Conservation (phyloP, 2,113 vertebrate genomes). For the Empidonax traillii region DNA sequence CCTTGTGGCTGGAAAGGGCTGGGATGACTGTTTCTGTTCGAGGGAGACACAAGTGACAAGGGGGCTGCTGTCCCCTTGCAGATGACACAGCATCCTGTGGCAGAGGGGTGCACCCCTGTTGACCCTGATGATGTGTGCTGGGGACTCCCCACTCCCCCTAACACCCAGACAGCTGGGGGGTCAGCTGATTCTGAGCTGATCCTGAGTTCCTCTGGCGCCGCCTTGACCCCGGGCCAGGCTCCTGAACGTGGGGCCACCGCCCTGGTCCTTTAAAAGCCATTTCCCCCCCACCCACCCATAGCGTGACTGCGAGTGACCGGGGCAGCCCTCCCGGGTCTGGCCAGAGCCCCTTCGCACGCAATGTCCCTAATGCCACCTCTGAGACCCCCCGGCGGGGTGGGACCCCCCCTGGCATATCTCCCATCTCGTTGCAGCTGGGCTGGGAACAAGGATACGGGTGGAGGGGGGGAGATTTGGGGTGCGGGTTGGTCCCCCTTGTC, state of each 20-base stretch:
- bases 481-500: neutral
- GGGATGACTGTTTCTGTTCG: accelerated
- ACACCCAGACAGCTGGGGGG: neutral
- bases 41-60: neutral
- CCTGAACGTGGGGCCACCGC: constrained; percentile 35
- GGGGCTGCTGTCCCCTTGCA: neutral
- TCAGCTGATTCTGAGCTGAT: neutral
- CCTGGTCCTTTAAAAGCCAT: constrained; percentile 37
- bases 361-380: neutral
- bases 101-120: neutral
- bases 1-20: neutral
- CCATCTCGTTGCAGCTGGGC: neutral
- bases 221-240: constrained; percentile 7
- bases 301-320: constrained; percentile 45
- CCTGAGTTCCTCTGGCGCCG: neutral
- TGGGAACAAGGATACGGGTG: neutral
- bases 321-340: neutral
- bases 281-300: constrained; percentile 20
- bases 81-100: neutral
- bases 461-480: neutral
- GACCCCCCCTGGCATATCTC: neutral
- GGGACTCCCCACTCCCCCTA: neutral
- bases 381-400: neutral
- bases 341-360: constrained; percentile 43
- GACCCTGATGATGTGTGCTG: neutral